Base-by-base conservation (phyloP, 1,140 invertebrate species). In the Drosophila rhopaloa region DNA sequence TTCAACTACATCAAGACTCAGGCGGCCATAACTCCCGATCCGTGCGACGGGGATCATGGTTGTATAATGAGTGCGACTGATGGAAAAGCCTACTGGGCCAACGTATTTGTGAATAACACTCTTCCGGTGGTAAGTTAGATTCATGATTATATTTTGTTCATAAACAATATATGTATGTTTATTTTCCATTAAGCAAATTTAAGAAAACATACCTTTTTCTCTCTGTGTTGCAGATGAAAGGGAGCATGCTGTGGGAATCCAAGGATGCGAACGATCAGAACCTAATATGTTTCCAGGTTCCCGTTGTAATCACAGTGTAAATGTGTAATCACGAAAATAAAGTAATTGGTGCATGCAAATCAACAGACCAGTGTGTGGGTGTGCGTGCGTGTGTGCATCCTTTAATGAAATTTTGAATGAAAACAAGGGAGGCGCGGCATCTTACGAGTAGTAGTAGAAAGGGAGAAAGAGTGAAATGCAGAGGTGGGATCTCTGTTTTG, bases 211-310 rank as follows among this genome's bases (percentile, higher is more conserved):
- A 6, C 1, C 8, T 6, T 8, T 5, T 43, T 43, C 13, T 11
- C 24, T 14, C 27, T 43, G 54, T 59, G 16, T 62, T 62, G 13
- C 61, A 91, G 90, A 79, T 88, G 70, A 59, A 61, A n/a, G 91
- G 90, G 46, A 82, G 72, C n/a, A 91, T 91, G 90, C 29, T 81
- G 38, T 91, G 90, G 90, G 81, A 90, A 60, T 81, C 90, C 27
- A 84, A 78, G 51, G 72, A 89, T 65, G 76, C 66, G 32, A 71
- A 60, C n/a, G 66, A 85, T 29, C 41, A 61, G 51, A 85, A 85
- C 78, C 81, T 91, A 58, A 90, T 91, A 43, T 91, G 90, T 35
- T 91, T 91, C 61, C 79, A 89, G 70, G 84, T 91, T 51, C 90
- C 90, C 50, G 73, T 91, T 71, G 24, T 72, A 68, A 85, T 91